phyloP scores from a whole-genome alignment of 2,113 vertebrate genomes.

The Zootoca vivipara region DNA sequence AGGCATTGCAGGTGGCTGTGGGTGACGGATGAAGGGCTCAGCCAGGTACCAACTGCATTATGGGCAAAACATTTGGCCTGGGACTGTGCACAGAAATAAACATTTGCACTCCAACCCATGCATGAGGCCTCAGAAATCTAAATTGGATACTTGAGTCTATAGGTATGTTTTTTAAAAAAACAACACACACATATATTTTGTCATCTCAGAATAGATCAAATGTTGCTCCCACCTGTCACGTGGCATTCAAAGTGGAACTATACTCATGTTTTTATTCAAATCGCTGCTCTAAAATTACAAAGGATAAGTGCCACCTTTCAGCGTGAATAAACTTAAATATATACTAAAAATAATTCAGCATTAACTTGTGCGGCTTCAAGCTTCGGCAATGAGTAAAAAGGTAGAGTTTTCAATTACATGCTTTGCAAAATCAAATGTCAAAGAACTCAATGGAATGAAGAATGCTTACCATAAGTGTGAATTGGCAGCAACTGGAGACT shows the following conservation, averaged over 20 bases:
- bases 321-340: slow-evolving; percentile 73
- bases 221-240: slow-evolving; percentile 61
- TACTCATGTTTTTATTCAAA: slow-evolving; percentile 73
- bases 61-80: neutral
- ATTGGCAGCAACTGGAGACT: slow-evolving; percentile 30
- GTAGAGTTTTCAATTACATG: slow-evolving; percentile 51
- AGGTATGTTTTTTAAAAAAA: slow-evolving; percentile 9
- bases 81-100: neutral
- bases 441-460: slow-evolving; percentile 53
- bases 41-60: neutral
- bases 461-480: slow-evolving; percentile 18
- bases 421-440: slow-evolving; percentile 65
- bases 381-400: slow-evolving; percentile 56
- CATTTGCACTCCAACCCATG: neutral
- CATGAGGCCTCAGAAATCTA: neutral
- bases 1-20: neutral
- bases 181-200: slow-evolving; percentile 42
- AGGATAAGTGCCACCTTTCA: slow-evolving; percentile 77
- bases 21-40: too few relatives aligned
- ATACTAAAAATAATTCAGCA: slow-evolving; percentile 69
- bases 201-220: slow-evolving; percentile 43
- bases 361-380: slow-evolving; percentile 63
- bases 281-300: slow-evolving; percentile 71
- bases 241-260: slow-evolving; percentile 68
- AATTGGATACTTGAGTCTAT: neutral